phyloP scores from a whole-genome alignment of 2,888 invertebrate species.

The Stratiomys singularior region DNA sequence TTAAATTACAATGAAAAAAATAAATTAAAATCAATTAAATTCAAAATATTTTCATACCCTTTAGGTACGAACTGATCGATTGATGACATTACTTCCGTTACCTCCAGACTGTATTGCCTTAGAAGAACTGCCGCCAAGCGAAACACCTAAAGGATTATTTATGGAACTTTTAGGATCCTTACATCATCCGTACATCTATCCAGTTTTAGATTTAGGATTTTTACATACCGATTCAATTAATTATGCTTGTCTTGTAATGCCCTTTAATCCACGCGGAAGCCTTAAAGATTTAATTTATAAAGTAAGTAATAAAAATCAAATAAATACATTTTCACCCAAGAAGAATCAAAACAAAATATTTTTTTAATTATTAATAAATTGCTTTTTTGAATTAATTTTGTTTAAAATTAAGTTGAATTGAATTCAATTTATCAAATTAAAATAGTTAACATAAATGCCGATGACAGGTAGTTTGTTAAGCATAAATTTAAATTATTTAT shows the following conservation, averaged over 20 bases:
- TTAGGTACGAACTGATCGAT: constrained; percentile 65
- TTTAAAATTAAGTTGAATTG: too few relatives aligned
- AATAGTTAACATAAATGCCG: too few relatives aligned
- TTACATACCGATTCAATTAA: constrained; percentile 68
- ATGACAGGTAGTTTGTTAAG: too few relatives aligned
- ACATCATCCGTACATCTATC: constrained; percentile 94
- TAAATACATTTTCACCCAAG: too few relatives aligned
- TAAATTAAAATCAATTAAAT: too few relatives aligned
- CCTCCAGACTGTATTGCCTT: constrained; percentile 65
- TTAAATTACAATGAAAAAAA: too few relatives aligned
- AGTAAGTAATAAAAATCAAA: constrained; percentile 69
- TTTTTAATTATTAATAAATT: too few relatives aligned
- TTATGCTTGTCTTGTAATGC: constrained; percentile 80
- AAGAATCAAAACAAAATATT: too few relatives aligned
- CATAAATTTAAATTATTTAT: too few relatives aligned
- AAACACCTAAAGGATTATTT: constrained; percentile 74
- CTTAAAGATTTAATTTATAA: constrained; percentile 90
- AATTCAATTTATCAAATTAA: neutral
- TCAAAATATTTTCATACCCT: constrained; percentile 24
- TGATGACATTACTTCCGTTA: constrained; percentile 64
- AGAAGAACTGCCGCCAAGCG: constrained; percentile 69
- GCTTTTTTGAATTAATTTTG: too few relatives aligned
- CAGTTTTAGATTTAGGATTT: constrained; percentile 87
- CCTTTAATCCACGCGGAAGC: constrained; percentile 85
- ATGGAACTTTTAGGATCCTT: constrained; percentile 85